Conservation (phyloP, 2,113 vertebrate genomes). For the Chinchilla lanigera region DNA sequence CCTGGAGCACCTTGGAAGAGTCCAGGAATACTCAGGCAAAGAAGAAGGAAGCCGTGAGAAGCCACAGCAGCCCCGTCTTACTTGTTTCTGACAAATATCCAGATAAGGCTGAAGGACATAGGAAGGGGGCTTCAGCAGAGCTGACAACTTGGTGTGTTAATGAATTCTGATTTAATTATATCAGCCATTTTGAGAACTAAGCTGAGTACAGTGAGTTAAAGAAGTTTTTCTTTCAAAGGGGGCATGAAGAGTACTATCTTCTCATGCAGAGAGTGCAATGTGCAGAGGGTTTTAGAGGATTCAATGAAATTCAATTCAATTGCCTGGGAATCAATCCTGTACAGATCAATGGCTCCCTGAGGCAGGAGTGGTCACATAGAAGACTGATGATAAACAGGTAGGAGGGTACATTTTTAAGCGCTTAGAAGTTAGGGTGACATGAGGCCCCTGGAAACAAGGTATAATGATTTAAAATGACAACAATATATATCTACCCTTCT, state of each 20-base stretch:
- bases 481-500: not conserved
- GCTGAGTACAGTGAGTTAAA: not conserved
- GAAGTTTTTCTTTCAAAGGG: slow-evolving; percentile 5
- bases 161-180: slow-evolving; percentile 18
- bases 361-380: not conserved
- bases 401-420: not conserved
- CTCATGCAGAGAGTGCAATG: not conserved
- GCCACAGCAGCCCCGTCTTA: not conserved
- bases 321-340: slow-evolving; percentile 47
- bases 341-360: slow-evolving; percentile 30
- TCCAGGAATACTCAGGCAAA: not conserved
- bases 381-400: not conserved
- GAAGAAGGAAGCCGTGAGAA: not conserved
- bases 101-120: not conserved
- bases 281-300: slow-evolving; percentile 28
- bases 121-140: not conserved
- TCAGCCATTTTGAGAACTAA: slow-evolving; percentile 42
- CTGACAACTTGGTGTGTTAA: not conserved
- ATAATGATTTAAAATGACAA: slow-evolving; percentile 50
- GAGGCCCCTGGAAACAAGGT: not conserved
- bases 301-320: slow-evolving; percentile 53
- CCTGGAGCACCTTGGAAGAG: not conserved
- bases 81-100: not conserved
- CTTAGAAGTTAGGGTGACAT: not conserved
- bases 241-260: not conserved